Evolutionary conservation across 2,888 invertebrate species (phyloP).

Genomic region (Mythimna ferrago): DNA sequence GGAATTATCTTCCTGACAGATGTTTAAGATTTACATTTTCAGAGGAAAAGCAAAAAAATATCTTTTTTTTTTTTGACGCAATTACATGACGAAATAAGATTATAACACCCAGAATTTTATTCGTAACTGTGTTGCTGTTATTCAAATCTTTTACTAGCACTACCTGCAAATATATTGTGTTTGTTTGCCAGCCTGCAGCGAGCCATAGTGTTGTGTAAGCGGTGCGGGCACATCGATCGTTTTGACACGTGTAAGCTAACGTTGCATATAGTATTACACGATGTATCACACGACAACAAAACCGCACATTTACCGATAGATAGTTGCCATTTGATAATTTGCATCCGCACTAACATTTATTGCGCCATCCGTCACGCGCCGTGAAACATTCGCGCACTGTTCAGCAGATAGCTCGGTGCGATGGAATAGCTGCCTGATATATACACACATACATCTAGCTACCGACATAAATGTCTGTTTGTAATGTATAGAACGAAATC

Average conservation of each 20-base stretch:
- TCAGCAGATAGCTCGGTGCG: conserved; percentile 2
- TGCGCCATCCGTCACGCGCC: conserved; percentile 45
- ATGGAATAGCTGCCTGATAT: background rate
- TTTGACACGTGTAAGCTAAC: background rate
- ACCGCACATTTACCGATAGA: conserved; percentile 36
- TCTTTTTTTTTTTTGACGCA: background rate
- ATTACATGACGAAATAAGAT: background rate
- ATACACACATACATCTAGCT: background rate
- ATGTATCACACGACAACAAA: conserved; percentile 1
- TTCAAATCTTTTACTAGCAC: background rate
- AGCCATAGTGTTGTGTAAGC: background rate
- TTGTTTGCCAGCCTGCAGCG: background rate
- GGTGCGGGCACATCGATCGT: conserved; percentile 1
- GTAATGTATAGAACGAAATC: background rate
- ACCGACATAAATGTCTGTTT: background rate
- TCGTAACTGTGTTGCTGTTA: background rate
- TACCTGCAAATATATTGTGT: background rate
- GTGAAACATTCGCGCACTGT: conserved; percentile 29
- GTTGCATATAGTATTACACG: background rate
- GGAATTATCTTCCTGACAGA: conserved; percentile 2
- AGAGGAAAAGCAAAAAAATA: background rate
- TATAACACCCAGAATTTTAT: background rate
- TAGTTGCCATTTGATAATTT: conserved; percentile 46
- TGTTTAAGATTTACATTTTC: background rate
- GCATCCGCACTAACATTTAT: conserved; percentile 47